These are phyloP conservation scores for Thunnus thynnus DNA, from an alignment of 2,113 vertebrate genomes.

Conservation along the genomic window DNA sequence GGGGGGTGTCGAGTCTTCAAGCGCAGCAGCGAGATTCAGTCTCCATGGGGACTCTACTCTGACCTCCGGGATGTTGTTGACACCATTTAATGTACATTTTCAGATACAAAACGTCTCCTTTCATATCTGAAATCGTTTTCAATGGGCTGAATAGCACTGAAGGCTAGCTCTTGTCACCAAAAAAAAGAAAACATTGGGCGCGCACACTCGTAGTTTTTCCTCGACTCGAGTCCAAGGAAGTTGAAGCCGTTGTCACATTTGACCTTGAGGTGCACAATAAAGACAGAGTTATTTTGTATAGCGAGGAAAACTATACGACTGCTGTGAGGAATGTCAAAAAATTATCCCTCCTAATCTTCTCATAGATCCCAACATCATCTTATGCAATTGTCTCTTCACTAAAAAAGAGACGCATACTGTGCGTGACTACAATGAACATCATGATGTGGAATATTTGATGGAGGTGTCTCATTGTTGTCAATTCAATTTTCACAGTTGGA, in stretches of 20 bases:
- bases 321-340: constrained; percentile 54
- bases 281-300: constrained; percentile 69
- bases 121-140: constrained; percentile 73
- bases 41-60: constrained; percentile 78
- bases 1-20: constrained; percentile 66
- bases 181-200: constrained; percentile 59
- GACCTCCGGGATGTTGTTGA: constrained; percentile 80
- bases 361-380: constrained; percentile 54
- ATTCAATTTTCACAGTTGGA: constrained; percentile 77
- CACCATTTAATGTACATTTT: constrained; percentile 84
- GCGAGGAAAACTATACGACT: constrained; percentile 53
- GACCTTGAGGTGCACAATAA: constrained; percentile 73
- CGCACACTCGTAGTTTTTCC: constrained; percentile 39
- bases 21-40: constrained; percentile 72
- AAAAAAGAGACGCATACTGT: constrained; percentile 66
- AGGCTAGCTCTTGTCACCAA: constrained; percentile 74
- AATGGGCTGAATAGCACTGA: constrained; percentile 64
- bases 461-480: constrained; percentile 58
- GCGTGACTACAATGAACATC: constrained; percentile 56
- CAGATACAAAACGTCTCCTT: constrained; percentile 78
- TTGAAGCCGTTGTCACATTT: constrained; percentile 58
- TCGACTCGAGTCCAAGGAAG: constrained; percentile 55
- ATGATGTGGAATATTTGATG: constrained; percentile 62
- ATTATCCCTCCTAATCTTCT: constrained; percentile 65
- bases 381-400: constrained; percentile 66